These are phyloP conservation scores for Sepioteuthis lessoniana DNA, from an alignment of 2,888 invertebrate species.

Conservation along the genomic window DNA sequence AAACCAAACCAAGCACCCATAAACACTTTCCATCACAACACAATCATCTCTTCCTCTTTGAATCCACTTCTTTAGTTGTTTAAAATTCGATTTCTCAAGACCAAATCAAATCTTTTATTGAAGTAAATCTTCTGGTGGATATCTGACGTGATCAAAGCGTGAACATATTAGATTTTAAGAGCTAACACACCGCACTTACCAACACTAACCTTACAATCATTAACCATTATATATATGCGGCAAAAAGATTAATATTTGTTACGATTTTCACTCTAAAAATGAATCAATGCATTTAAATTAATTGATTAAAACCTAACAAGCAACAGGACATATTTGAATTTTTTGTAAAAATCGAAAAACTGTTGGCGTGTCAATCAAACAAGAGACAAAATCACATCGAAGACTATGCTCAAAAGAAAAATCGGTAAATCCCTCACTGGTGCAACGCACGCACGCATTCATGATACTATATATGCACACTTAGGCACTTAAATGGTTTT, in stretches of 20 bases:
- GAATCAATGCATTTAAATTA: not conserved
- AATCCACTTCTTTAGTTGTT: not conserved
- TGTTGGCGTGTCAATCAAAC: not conserved
- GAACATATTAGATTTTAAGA: not conserved
- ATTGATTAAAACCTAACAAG: not conserved
- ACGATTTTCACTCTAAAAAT: not conserved
- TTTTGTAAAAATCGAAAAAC: not conserved
- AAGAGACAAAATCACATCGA: not conserved
- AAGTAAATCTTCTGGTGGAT: not conserved
- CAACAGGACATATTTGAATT: not conserved
- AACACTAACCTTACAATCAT: not conserved
- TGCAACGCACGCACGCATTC: not conserved
- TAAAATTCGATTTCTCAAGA: not conserved
- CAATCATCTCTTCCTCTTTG: not conserved
- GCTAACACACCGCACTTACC: not conserved
- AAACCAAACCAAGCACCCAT: no score
- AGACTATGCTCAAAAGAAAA: no score
- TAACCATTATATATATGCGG: not conserved
- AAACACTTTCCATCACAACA: not conserved
- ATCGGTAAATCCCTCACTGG: not conserved
- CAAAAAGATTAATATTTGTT: not conserved
- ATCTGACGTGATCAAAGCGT: not conserved
- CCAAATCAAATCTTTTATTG: not conserved
- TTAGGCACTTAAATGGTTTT: no score
- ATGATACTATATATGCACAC: no score